phyloP scores from a whole-genome alignment of 2,113 vertebrate genomes.

The Nibea coibor region DNA sequence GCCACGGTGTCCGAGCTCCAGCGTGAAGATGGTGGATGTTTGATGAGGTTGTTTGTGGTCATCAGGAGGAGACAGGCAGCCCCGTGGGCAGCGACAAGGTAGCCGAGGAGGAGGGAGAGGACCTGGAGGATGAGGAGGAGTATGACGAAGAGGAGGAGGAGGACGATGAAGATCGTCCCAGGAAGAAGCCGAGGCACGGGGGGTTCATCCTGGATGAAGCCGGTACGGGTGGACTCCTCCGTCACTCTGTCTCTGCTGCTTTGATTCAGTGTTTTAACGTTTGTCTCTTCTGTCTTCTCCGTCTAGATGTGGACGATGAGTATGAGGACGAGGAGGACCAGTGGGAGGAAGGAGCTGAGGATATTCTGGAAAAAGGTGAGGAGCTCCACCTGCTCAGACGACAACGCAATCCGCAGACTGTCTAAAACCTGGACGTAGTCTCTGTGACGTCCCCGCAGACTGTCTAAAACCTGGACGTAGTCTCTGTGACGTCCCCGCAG shows the following conservation, averaged over 20 bases:
- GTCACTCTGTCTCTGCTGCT: neutral
- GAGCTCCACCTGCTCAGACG: neutral
- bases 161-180: slow-evolving; percentile 91
- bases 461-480: too few relatives aligned
- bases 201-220: slow-evolving; percentile 95
- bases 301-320: slow-evolving; percentile 92
- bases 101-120: slow-evolving; percentile 90
- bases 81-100: slow-evolving; percentile 90
- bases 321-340: slow-evolving; percentile 96
- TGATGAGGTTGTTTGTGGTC: neutral
- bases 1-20: too few relatives aligned
- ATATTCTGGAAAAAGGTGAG: slow-evolving; percentile 95
- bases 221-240: neutral
- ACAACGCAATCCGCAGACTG: too few relatives aligned
- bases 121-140: slow-evolving; percentile 88
- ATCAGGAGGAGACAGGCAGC: slow-evolving; percentile 87
- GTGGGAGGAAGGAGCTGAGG: slow-evolving; percentile 93
- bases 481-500: too few relatives aligned
- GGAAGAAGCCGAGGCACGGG: slow-evolving; percentile 90
- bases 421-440: too few relatives aligned
- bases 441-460: too few relatives aligned
- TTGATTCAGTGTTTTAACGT: too few relatives aligned
- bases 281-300: neutral
- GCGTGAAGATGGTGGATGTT: too few relatives aligned
- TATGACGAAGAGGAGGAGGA: slow-evolving; percentile 93